Conservation (phyloP, 2,888 invertebrate species). For the Stegophylla sp. region DNA sequence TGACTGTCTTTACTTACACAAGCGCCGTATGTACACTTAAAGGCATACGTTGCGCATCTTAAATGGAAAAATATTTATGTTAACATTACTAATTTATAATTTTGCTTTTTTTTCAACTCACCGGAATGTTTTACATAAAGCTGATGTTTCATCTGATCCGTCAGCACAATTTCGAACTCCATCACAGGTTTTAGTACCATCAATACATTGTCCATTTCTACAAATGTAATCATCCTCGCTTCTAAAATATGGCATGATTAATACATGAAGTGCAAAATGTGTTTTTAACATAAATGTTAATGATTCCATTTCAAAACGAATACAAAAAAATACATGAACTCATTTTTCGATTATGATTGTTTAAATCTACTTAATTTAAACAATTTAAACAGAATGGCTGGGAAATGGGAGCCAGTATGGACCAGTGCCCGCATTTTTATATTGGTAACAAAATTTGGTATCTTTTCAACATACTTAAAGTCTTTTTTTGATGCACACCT, state of each 20-base stretch:
- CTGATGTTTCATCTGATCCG: conserved; percentile 33
- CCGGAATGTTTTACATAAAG: conserved; percentile 6
- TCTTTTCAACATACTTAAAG: too few species aligned
- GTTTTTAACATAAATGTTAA: background rate
- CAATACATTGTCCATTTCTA: conserved; percentile 32
- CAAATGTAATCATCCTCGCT: conserved; percentile 7
- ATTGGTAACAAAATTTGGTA: background rate
- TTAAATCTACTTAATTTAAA: too few species aligned
- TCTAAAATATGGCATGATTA: background rate
- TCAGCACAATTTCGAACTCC: conserved; percentile 31
- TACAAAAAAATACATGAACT: too few species aligned
- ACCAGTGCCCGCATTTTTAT: too few species aligned
- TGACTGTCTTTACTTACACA: background rate
- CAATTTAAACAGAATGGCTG: too few species aligned
- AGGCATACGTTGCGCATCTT: background rate
- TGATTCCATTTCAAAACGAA: too few species aligned
- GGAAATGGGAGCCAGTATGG: too few species aligned
- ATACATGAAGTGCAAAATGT: background rate
- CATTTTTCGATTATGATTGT: too few species aligned
- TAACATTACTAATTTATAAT: too few species aligned
- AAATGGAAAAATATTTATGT: background rate
- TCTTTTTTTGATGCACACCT: too few species aligned
- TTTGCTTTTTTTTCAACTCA: background rate
- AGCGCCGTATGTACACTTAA: conserved; percentile 31
- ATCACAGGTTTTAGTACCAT: conserved; percentile 20